phyloP scores from a whole-genome alignment of 1,140 invertebrate genomes.

The Theocolax elegans region DNA sequence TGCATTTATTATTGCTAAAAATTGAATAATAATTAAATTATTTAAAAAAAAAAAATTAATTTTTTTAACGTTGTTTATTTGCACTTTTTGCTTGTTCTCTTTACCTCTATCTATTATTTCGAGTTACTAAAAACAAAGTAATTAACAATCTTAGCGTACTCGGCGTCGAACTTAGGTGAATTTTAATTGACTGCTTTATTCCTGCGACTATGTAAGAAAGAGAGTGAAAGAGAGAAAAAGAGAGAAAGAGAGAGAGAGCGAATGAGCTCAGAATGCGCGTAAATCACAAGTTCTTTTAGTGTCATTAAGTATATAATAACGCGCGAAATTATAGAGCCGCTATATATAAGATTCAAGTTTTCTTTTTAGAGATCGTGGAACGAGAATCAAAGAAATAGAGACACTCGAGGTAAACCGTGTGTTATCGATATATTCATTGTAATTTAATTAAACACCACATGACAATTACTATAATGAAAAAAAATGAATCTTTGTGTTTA shows the following conservation, averaged over 20 bases:
- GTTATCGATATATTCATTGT: no score
- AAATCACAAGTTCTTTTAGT: conserved; percentile 26
- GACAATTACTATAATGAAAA: no score
- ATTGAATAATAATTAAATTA: conserved; percentile 5
- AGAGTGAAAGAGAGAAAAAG: not conserved
- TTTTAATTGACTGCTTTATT: conserved; percentile 13
- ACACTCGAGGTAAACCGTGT: conserved; percentile 1
- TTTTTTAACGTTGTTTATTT: not conserved
- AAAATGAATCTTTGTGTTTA: no score
- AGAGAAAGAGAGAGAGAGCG: not conserved
- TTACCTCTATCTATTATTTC: not conserved
- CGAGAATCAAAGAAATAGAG: conserved; percentile 13
- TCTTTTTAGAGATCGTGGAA: conserved; percentile 15
- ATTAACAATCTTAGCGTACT: conserved; percentile 20
- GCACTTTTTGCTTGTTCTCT: not conserved
- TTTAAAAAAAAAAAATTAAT: no score
- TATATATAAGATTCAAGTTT: conserved; percentile 10
- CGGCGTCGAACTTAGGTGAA: conserved; percentile 18
- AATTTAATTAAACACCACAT: no score
- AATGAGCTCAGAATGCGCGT: conserved; percentile 3
- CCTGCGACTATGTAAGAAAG: conserved; percentile 10
- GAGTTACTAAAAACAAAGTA: not conserved
- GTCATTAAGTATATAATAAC: conserved; percentile 35
- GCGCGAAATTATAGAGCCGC: not conserved
- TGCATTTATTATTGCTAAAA: not conserved